Evolutionary conservation across 2,797 vertebrate genomes (phyloP).

Genomic region (Garrulus glandarius): DNA sequence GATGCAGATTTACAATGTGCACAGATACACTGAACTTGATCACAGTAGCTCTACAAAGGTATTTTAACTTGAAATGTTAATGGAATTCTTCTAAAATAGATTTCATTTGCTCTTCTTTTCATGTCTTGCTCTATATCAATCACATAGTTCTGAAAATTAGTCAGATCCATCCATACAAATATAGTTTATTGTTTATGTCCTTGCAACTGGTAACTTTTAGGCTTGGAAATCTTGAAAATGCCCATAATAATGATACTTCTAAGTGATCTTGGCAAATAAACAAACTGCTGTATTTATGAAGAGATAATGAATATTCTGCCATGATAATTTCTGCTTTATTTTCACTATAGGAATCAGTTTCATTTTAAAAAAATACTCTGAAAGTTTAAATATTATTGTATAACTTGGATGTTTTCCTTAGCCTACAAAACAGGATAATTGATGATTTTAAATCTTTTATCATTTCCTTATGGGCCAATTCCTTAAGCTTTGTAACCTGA

Average conservation of each 20-base stretch:
- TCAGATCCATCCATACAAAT: neutral
- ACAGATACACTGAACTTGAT: neutral
- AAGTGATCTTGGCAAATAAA: neutral
- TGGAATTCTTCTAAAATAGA: neutral
- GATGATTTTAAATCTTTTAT: neutral
- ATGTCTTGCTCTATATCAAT: neutral
- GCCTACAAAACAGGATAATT: neutral
- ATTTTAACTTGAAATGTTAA: neutral
- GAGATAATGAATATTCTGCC: neutral
- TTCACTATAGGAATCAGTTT: neutral
- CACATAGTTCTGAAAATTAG: neutral
- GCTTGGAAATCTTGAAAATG: neutral
- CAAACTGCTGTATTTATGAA: conserved; percentile 11
- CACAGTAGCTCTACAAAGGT: neutral
- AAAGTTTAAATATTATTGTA: neutral
- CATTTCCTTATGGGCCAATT: neutral
- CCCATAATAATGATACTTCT: neutral
- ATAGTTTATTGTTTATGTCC: neutral
- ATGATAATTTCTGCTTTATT: neutral
- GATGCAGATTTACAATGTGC: neutral
- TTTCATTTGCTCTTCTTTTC: neutral
- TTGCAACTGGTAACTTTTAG: neutral
- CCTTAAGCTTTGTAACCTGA: conserved; percentile 3
- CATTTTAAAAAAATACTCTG: neutral
- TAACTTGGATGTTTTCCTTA: neutral